These are phyloP conservation scores for Chroicocephalus ridibundus DNA, from an alignment of 2,113 vertebrate species.

Conservation along the genomic window DNA sequence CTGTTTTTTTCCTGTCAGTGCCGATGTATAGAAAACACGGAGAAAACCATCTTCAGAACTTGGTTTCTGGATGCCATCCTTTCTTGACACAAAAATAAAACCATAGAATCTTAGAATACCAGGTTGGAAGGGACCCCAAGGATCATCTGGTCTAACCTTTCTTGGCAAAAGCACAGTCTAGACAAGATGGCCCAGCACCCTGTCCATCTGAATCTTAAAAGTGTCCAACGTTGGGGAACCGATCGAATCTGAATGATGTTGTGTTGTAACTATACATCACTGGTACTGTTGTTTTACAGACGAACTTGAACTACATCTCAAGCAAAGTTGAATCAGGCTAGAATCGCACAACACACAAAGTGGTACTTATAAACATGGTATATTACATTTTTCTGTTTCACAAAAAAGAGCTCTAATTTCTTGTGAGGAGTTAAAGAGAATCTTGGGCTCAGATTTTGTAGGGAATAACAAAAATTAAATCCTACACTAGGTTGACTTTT, in stretches of 20 bases:
- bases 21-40: background rate
- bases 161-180: background rate
- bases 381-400: background rate
- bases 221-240: background rate
- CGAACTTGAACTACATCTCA: background rate
- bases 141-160: background rate
- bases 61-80: background rate
- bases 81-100: background rate
- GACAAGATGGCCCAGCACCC: background rate
- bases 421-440: background rate
- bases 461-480: background rate
- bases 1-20: background rate
- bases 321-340: background rate
- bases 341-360: background rate
- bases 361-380: accelerated
- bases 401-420: background rate
- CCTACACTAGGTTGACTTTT: background rate
- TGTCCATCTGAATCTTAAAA: background rate
- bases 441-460: background rate
- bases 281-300: background rate
- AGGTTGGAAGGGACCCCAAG: background rate
- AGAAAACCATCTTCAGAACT: background rate
- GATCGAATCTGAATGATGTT: background rate
- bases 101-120: background rate
- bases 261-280: background rate